A percentile compares a stretch with the other conserved stretches of the same genome.
These are phyloP conservation scores for Melanogrammus aeglefinus DNA, from an alignment of 2,797 vertebrate genomes.

Conservation along the genomic window DNA sequence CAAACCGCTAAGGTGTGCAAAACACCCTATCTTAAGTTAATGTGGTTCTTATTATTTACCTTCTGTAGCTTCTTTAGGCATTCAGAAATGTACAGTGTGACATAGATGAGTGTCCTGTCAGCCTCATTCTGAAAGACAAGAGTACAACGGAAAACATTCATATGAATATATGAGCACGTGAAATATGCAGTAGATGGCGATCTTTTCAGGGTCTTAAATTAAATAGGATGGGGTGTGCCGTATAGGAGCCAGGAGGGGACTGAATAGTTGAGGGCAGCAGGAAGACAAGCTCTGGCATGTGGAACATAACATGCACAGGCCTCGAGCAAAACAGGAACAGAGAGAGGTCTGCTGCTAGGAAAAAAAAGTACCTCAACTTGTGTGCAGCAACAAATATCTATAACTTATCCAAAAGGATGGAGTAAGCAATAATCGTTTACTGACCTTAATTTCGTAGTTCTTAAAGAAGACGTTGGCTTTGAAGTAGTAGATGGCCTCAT, in stretches of 20 bases:
- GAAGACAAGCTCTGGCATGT: not conserved
- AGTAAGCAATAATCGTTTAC: not conserved
- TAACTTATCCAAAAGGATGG: not conserved
- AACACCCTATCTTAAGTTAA: not conserved
- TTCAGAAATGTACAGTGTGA: conserved; percentile 97
- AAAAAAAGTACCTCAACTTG: not conserved
- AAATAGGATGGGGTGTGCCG: not conserved
- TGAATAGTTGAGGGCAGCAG: not conserved
- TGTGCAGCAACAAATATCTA: not conserved
- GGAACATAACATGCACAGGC: not conserved
- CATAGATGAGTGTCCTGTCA: conserved; percentile 94
- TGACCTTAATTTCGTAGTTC: conserved; percentile 99
- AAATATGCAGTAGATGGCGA: not conserved
- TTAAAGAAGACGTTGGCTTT: conserved; percentile 99
- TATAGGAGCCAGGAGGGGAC: not conserved
- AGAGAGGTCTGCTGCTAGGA: not conserved
- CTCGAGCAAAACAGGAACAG: not conserved
- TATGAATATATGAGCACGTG: not conserved
- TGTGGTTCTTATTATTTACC: conserved; percentile 64
- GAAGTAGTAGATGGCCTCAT: conserved; percentile 98
- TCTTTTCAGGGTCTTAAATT: not conserved
- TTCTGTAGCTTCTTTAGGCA: conserved; percentile 97
- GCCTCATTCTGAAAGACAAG: conserved; percentile 88
- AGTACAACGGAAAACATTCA: not conserved
- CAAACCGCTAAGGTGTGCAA: too few relatives aligned